Base-by-base conservation (phyloP, 2,113 vertebrate genomes). In the Cairina moschata region DNA sequence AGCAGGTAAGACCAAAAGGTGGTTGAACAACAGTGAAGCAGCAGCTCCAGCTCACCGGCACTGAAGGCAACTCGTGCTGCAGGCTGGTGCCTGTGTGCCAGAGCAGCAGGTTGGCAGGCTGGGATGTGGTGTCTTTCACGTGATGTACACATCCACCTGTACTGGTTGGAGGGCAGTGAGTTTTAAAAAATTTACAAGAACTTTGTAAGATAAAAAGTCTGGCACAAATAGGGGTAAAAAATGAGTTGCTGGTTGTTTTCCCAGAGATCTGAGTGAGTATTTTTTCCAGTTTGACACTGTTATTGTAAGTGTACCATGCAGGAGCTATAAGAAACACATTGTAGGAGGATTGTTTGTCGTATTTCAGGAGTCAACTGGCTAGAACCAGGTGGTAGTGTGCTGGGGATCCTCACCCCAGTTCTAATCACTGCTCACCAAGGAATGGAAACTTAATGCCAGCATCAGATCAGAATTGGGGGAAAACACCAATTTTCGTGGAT, bases 1-100 rank as follows among this genome's bases (percentile, higher is more conserved):
- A 98, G 17, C 98, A 98, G 98, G 98, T 98, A 71, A 98, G 97
- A n/a, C n/a, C 10, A 26, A 72, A 10, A 69, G 50, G 46, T 62
- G 58, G 15, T 16, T 23, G 23, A 44, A 36, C 18, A 48, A 50
- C 2, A 1, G 5, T 21, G 32, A 28, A 48, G 25, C 31, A 54
- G 38, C 5, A 0, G 15, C 38, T 46, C 42, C 38, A 12, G 17
- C 16, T 44, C 42, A 18, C n/a, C 17, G 54, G 32, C 62, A 26
- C 46, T 32, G 55, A n/a, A 2, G 8, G 56, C 31, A 2, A 15
- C 22, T 1, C 4, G 18, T 1, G 6, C 69, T 2, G 0, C 31
- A 8, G 38, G 26, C 66, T 32, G 42, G 23, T 54, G 62, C 54
- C 1, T 0, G 13, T 8, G 28, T 15, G 36, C 12, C 34, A 3